Evolutionary conservation across 2,113 vertebrate species (phyloP).

Genomic region (Pampusana beccarii): DNA sequence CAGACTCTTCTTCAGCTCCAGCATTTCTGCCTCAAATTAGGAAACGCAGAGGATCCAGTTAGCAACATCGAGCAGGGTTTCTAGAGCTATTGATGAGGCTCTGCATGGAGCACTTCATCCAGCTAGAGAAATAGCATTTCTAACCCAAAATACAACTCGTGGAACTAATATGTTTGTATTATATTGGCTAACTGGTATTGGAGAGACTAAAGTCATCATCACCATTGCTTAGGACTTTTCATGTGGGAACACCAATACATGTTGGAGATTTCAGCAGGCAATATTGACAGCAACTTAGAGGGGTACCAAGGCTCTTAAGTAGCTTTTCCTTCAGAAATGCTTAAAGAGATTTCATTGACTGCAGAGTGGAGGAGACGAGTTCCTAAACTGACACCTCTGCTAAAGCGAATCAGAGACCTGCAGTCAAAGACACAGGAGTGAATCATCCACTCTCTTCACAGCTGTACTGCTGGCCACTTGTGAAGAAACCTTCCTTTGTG

Average conservation of each 20-base stretch:
- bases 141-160: not conserved
- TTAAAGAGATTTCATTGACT: conserved; percentile 50
- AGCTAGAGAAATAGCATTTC: not conserved
- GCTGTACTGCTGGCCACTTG: not conserved
- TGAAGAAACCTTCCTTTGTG: not conserved
- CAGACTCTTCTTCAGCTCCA: not conserved
- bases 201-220: not conserved
- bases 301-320: conserved; percentile 31
- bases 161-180: not conserved
- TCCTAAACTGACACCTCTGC: conserved; percentile 6
- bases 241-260: not conserved
- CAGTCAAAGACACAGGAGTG: not conserved
- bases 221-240: not conserved
- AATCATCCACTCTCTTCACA: not conserved
- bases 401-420: not conserved
- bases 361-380: conserved; percentile 12
- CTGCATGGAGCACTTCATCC: not conserved
- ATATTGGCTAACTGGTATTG: not conserved
- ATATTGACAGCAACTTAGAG: conserved; percentile 12
- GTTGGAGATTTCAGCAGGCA: not conserved
- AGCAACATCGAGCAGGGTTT: not conserved
- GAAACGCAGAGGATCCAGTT: conserved; percentile 9
- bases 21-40: conserved; percentile 5
- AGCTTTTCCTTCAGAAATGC: conserved; percentile 22
- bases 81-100: not conserved